These are phyloP conservation scores for Eupithecia pulchellata DNA, from an alignment of 2,888 invertebrate genomes.

Conservation along the genomic window DNA sequence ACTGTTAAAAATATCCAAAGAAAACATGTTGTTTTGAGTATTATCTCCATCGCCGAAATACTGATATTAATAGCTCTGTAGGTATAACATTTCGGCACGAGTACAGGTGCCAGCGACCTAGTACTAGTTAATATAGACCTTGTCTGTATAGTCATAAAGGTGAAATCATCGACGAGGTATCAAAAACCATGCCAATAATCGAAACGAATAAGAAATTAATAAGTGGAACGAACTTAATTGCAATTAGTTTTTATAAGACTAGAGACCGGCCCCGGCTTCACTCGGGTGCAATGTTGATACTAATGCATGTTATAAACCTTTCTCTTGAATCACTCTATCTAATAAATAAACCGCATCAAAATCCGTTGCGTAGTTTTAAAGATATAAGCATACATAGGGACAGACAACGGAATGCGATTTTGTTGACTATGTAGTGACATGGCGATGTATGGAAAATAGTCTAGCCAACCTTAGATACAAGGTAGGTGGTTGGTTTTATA, in stretches of 20 bases:
- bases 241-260: neutral
- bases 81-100: neutral
- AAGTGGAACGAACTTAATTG: neutral
- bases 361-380: no score
- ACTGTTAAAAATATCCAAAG: conserved; percentile 4
- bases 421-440: no score
- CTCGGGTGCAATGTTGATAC: no score
- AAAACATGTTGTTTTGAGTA: neutral
- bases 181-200: neutral
- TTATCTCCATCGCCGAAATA: neutral
- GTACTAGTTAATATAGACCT: neutral
- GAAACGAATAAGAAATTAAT: neutral
- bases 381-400: no score
- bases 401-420: no score
- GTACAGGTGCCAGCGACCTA: neutral
- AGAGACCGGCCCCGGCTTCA: neutral
- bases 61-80: neutral
- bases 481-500: no score
- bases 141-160: neutral
- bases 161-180: neutral
- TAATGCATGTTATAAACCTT: no score
- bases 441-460: no score
- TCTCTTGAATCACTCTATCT: no score
- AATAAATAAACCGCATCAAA: no score
- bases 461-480: no score